These are phyloP conservation scores for Hypomecis punctinalis DNA, from an alignment of 2,888 invertebrate genomes.

Conservation along the genomic window DNA sequence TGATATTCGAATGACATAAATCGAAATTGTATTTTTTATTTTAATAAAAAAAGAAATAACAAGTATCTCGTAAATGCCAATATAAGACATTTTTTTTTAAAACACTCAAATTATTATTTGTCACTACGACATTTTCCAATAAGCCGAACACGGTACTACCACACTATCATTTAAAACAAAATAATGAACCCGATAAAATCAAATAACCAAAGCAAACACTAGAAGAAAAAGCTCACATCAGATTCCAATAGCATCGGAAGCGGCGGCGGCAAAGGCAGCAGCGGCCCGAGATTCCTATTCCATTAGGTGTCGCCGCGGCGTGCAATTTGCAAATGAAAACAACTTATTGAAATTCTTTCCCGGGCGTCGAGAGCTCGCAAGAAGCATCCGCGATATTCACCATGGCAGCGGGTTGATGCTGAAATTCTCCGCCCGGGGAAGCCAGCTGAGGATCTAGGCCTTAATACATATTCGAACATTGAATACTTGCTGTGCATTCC, in stretches of 20 bases:
- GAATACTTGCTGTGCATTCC: conserved; percentile 10
- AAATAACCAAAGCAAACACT: conserved; percentile 18
- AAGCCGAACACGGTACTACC: not conserved
- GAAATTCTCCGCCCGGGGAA: conserved; percentile 47
- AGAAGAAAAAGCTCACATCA: conserved; percentile 21
- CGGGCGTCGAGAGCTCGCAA: conserved; percentile 58
- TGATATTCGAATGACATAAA: too few relatives aligned
- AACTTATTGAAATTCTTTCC: conserved; percentile 84
- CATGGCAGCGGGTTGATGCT: conserved; percentile 59
- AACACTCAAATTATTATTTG: too few relatives aligned
- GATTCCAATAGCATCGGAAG: conserved; percentile 36
- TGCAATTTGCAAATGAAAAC: conserved; percentile 85
- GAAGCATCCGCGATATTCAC: conserved; percentile 65
- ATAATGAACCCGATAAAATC: conserved; percentile 20
- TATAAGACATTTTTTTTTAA: too few relatives aligned
- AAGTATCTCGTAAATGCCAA: too few relatives aligned
- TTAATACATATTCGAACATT: conserved; percentile 36
- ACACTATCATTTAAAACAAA: conserved; percentile 1
- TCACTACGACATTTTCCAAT: not conserved
- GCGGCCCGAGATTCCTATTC: conserved; percentile 77
- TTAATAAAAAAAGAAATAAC: too few relatives aligned
- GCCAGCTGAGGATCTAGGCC: conserved; percentile 22
- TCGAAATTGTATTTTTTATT: too few relatives aligned
- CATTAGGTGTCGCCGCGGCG: conserved; percentile 80
- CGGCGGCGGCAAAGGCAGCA: conserved; percentile 39